Evolutionary conservation across 2,797 vertebrate species (phyloP).

Genomic region (Sebastes itinus): DNA sequence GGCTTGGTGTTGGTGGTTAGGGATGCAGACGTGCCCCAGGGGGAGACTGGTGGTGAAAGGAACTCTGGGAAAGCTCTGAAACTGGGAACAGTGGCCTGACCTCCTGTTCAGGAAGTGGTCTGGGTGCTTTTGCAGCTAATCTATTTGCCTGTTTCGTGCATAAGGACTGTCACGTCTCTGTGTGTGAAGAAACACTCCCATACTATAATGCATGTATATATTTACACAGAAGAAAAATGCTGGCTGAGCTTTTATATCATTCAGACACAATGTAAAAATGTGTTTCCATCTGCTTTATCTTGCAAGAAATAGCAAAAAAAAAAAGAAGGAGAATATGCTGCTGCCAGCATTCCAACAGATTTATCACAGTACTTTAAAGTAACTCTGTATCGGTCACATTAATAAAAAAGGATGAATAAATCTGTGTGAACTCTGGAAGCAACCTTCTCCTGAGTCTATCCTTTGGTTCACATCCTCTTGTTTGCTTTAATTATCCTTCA

Average conservation of each 20-base stretch:
- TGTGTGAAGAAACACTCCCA: background rate
- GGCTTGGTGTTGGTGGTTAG: conserved; percentile 28
- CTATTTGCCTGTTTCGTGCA: conserved; percentile 37
- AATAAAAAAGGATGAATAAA: background rate
- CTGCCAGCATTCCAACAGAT: background rate
- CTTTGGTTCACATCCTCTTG: background rate
- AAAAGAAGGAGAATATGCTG: background rate
- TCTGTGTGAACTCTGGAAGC: background rate
- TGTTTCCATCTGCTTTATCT: background rate
- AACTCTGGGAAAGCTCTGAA: conserved; percentile 74
- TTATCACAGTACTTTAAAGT: background rate
- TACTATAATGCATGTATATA: background rate
- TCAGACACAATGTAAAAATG: background rate
- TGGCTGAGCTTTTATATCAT: background rate
- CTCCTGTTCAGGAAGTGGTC: conserved; percentile 72
- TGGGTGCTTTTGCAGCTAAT: conserved; percentile 51
- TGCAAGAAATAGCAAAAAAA: background rate
- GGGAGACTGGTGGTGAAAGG: conserved; percentile 55
- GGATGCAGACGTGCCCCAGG: conserved; percentile 53
- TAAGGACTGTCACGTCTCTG: background rate
- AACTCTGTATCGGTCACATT: background rate
- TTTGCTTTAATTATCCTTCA: background rate
- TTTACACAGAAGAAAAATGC: background rate
- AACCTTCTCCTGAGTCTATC: background rate
- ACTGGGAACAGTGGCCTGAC: conserved; percentile 64